A percentile compares a stretch with the other conserved stretches of the same genome.
These are phyloP conservation scores for Catharus fuscescens DNA, from an alignment of 2,113 vertebrate species.

Conservation along the genomic window DNA sequence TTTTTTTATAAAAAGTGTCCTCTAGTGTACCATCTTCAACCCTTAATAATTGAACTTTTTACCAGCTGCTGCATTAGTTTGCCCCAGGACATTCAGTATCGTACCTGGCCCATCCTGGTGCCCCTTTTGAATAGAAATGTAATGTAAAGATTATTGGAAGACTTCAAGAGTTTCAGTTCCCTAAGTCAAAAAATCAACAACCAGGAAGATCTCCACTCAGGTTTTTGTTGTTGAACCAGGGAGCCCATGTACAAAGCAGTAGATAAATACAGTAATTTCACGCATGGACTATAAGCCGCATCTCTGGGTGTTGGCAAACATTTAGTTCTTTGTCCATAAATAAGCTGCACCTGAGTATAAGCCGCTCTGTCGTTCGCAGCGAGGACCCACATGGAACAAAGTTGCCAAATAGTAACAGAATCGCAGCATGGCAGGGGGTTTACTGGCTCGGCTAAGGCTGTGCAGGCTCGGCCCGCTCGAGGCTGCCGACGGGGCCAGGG, in stretches of 20 bases:
- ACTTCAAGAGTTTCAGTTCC: not conserved
- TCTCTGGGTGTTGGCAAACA: too few species aligned
- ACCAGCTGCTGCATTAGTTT: not conserved
- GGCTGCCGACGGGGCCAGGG: too few species aligned
- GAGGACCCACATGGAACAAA: too few species aligned
- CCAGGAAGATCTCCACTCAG: not conserved
- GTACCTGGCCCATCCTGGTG: not conserved
- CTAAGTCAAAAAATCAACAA: not conserved
- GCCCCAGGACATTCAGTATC: not conserved
- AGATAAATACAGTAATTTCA: not conserved
- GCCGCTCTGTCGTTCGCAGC: too few species aligned
- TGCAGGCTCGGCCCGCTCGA: too few species aligned
- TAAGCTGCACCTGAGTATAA: too few species aligned
- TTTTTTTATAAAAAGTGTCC: not conserved
- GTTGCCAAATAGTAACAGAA: too few species aligned
- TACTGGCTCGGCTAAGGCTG: too few species aligned
- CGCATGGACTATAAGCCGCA: too few species aligned
- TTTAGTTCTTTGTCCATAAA: too few species aligned
- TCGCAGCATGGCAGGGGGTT: too few species aligned
- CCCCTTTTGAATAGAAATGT: not conserved
- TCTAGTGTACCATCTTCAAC: not conserved
- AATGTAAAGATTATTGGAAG: not conserved
- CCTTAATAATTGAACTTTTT: not conserved
- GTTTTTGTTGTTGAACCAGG: not conserved
- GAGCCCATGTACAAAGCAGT: not conserved